phyloP scores from a whole-genome alignment of 2,113 vertebrate species.

The Neofelis nebulosa region DNA sequence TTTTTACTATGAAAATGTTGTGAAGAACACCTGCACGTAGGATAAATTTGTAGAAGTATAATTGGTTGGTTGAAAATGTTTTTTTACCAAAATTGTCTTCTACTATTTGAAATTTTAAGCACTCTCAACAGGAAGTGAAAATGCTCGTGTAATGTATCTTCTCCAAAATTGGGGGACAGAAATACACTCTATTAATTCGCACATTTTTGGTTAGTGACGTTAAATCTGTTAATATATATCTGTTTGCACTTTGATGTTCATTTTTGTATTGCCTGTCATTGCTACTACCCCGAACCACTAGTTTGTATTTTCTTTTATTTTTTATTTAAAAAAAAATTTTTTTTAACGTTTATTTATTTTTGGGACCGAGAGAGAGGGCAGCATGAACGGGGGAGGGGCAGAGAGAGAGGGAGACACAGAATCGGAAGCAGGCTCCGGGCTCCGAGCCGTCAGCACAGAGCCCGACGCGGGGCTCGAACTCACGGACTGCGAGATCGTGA shows the following conservation, averaged over 20 bases:
- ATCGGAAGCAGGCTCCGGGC: too few relatives aligned
- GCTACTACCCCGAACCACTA: not conserved
- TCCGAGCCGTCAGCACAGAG: too few relatives aligned
- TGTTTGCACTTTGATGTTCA: not conserved
- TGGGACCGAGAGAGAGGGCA: too few relatives aligned
- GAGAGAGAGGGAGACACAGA: too few relatives aligned
- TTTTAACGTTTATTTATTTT: not conserved
- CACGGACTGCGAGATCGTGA: too few relatives aligned
- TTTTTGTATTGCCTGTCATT: not conserved
- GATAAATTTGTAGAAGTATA: not conserved
- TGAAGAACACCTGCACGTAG: not conserved
- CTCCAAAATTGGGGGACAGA: not conserved
- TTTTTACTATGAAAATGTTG: not conserved
- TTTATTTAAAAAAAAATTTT: not conserved
- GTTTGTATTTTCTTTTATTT: not conserved
- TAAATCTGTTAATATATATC: not conserved
- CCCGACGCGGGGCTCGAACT: too few relatives aligned
- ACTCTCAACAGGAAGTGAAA: not conserved
- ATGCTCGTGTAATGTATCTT: not conserved
- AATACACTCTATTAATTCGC: not conserved
- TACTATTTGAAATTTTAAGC: not conserved
- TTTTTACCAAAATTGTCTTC: not conserved
- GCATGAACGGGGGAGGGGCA: too few relatives aligned
- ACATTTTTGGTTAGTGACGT: not conserved
- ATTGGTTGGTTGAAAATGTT: not conserved